Evolutionary conservation across 2,797 vertebrate species (phyloP).

Genomic region (Jordanella pulchra): DNA sequence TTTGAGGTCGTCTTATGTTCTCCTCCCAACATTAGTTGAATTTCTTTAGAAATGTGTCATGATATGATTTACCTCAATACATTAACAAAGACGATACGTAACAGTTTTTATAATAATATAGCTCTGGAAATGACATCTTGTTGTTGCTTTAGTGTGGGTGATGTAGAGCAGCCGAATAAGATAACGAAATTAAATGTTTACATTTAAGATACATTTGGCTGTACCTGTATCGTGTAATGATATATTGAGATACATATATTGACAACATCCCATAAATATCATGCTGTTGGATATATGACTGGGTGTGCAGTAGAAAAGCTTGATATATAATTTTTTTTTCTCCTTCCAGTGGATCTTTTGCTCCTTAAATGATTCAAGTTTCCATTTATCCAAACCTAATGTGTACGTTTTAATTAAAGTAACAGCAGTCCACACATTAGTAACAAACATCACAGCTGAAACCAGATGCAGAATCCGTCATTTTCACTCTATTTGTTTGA

Average conservation of each 20-base stretch:
- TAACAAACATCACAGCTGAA: background rate
- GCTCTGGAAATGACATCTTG: too few relatives aligned
- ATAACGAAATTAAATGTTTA: too few relatives aligned
- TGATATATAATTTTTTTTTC: background rate
- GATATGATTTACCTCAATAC: too few relatives aligned
- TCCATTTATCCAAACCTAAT: constrained; percentile 2
- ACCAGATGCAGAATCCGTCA: background rate
- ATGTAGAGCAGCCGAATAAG: too few relatives aligned
- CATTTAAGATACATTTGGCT: too few relatives aligned
- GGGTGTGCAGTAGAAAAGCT: background rate
- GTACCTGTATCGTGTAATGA: too few relatives aligned
- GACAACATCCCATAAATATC: background rate
- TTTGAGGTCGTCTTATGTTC: constrained; percentile 15
- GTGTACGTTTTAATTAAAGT: background rate
- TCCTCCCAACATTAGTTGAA: background rate
- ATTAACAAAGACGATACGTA: too few relatives aligned
- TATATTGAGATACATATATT: too few relatives aligned
- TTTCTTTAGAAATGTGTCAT: background rate
- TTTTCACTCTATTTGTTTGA: background rate
- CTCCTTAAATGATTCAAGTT: background rate
- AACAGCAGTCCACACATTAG: too few relatives aligned
- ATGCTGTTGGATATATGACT: background rate
- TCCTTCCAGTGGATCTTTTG: too few relatives aligned
- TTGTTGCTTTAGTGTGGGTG: too few relatives aligned
- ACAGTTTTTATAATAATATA: too few relatives aligned